phyloP scores from a whole-genome alignment of 1,140 invertebrate genomes.

The Lordiphosa collinella region DNA sequence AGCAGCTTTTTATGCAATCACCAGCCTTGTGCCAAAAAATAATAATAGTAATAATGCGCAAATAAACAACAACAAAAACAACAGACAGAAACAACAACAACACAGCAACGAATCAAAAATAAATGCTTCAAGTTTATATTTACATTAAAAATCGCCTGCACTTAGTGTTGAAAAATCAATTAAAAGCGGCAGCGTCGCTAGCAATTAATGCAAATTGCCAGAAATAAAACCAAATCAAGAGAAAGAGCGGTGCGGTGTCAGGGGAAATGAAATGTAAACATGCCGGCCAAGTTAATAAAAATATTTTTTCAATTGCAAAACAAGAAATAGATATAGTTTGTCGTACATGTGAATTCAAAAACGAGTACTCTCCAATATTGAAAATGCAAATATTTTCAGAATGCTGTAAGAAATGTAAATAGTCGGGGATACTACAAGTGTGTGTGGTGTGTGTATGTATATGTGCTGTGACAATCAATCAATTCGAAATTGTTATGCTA shows the following conservation, averaged over 20 bases:
- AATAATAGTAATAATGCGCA: constrained; percentile 64
- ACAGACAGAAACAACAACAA: constrained; percentile 20
- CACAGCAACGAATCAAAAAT: constrained; percentile 21
- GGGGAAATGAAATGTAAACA: constrained; percentile 39
- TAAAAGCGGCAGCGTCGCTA: constrained; percentile 53
- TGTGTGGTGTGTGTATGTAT: background rate
- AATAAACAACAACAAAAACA: constrained; percentile 27
- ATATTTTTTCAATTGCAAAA: constrained; percentile 26
- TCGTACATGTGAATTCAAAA: background rate
- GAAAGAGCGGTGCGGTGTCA: constrained; percentile 1
- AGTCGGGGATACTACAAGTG: background rate
- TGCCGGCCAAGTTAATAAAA: constrained; percentile 23
- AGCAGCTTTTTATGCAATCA: constrained; percentile 50
- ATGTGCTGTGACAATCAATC: background rate
- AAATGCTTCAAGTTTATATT: constrained; percentile 57
- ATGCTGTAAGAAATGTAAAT: constrained; percentile 21
- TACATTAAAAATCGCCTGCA: constrained; percentile 53
- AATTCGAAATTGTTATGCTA: constrained; percentile 1
- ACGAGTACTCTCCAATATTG: too few species aligned
- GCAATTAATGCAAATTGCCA: constrained; percentile 63
- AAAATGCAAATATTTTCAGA: constrained; percentile 31
- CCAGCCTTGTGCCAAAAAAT: constrained; percentile 73
- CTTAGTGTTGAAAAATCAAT: constrained; percentile 65
- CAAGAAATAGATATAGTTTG: constrained; percentile 4
- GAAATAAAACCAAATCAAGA: constrained; percentile 55